Percentiles rank a stretch among this genome's conserved stretches.
Conservation (phyloP, 1,140 invertebrate genomes). For the Zophobas morio region DNA sequence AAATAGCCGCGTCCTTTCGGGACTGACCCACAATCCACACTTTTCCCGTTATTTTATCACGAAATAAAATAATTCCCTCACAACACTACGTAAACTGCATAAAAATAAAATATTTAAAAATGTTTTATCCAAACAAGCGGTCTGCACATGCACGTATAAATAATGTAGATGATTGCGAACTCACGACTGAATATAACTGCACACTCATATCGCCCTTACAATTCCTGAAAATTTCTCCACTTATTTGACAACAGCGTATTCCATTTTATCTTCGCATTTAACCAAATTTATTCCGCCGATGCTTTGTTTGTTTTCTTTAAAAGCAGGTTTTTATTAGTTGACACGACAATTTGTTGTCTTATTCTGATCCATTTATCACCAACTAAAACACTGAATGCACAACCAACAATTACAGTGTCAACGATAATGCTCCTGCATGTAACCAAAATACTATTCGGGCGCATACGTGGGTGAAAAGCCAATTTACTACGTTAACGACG, state of each 20-base stretch:
- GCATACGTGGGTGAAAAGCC: conserved; percentile 9
- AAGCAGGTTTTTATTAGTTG: conserved; percentile 16
- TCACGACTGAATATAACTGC: conserved; percentile 31
- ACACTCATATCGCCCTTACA: conserved; percentile 9
- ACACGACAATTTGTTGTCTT: conserved; percentile 11
- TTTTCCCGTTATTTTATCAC: neutral
- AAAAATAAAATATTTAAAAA: conserved; percentile 31
- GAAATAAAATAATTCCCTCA: conserved; percentile 22
- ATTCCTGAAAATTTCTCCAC: conserved; percentile 30
- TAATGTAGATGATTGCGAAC: conserved; percentile 26
- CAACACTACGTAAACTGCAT: conserved; percentile 16
- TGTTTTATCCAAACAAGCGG: conserved; percentile 28
- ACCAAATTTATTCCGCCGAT: conserved; percentile 15
- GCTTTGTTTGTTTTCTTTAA: neutral
- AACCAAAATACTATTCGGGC: conserved; percentile 1
- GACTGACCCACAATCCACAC: neutral
- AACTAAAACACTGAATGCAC: conserved; percentile 16
- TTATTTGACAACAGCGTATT: conserved; percentile 35
- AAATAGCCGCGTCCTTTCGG: conserved; percentile 1
- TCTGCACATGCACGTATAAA: conserved; percentile 35
- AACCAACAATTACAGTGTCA: conserved; percentile 28
- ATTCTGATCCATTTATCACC: conserved; percentile 22
- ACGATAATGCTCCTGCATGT: conserved; percentile 10
- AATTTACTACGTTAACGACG: neutral
- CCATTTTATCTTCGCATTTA: conserved; percentile 30